Base-by-base conservation (phyloP, 35 echinoderm and acorn worm genomes). In the Stichopus chloronotus region DNA sequence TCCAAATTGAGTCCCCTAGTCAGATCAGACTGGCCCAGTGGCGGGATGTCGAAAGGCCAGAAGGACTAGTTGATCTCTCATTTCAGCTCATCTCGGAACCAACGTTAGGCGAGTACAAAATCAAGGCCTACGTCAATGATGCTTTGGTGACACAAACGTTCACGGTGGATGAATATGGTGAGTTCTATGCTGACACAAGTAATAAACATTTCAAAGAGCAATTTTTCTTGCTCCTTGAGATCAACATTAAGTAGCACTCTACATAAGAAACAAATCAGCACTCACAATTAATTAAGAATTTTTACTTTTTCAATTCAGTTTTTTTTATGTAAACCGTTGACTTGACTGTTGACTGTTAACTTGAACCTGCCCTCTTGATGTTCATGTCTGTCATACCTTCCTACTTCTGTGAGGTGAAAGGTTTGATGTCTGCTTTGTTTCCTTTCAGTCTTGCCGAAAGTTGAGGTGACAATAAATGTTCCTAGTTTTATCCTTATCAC, bases 151-250 rank as follows among this genome's bases (percentile, higher is more conserved):
- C 22, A 6, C 92, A 94, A 58, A 21, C 71, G 6, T 94, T 94
- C 56, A 78, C 25, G 5, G 92, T 94, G 69, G 85, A 88, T 58
- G 85, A 94, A 94, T 94, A 94, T 94, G 92, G 92, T 94, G 43
- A 88, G 86, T 88, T 43, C 30, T 43, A 43, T 43, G 30, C 30
- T 43, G 30, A 43, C 30, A 43, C 3, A 0, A 43, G 30, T 43
- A 43, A 43, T 43, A 43, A 43, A 43, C 3, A 43, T 43, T 43
- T 43, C 30, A 43, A 43, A 43, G 30, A 43, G 30, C 30, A 43
- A 1, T 3, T 43, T 43, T 43, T 43, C 30, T 3, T 43, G 30
- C 30, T 43, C 30, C 30, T 43, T 43, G 30, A 0, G 3, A 43
- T 43, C 30, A 43, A 43, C 3, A 43, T 43, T 43, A 43, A 43